These are phyloP conservation scores for Amia ocellicauda DNA, from an alignment of 2,113 vertebrate genomes.

Conservation along the genomic window DNA sequence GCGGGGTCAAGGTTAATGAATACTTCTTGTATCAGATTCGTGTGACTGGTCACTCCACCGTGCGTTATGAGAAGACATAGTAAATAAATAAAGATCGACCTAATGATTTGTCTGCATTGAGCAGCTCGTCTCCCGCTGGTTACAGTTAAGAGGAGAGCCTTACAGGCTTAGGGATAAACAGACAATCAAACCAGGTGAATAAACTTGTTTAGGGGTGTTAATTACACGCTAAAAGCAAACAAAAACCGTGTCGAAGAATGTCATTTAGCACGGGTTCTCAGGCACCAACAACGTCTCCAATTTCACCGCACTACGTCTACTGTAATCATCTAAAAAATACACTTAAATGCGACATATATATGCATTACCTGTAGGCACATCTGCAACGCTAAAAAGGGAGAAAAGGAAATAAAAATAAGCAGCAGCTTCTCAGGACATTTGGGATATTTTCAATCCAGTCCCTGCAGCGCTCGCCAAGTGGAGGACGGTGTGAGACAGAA, in stretches of 20 bases:
- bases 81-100: constrained; percentile 60
- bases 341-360: constrained; percentile 35
- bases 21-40: constrained; percentile 29
- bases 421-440: background rate
- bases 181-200: constrained; percentile 77
- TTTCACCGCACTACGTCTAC: constrained; percentile 54
- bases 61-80: constrained; percentile 48
- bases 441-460: constrained; percentile 17
- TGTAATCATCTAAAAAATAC: constrained; percentile 58
- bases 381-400: background rate
- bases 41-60: constrained; percentile 28
- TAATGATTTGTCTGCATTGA: constrained; percentile 60
- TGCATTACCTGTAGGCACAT: background rate
- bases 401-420: background rate
- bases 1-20: constrained; percentile 29
- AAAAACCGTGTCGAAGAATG: constrained; percentile 73
- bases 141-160: constrained; percentile 50
- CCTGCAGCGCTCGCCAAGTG: too few species aligned
- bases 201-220: constrained; percentile 76
- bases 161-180: constrained; percentile 69
- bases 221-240: constrained; percentile 77
- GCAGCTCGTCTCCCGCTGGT: constrained; percentile 63
- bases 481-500: too few species aligned
- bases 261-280: constrained; percentile 60
- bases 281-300: constrained; percentile 64